Evolutionary conservation across 2,797 vertebrate genomes (phyloP).

Genomic region (Squalus acanthias): DNA sequence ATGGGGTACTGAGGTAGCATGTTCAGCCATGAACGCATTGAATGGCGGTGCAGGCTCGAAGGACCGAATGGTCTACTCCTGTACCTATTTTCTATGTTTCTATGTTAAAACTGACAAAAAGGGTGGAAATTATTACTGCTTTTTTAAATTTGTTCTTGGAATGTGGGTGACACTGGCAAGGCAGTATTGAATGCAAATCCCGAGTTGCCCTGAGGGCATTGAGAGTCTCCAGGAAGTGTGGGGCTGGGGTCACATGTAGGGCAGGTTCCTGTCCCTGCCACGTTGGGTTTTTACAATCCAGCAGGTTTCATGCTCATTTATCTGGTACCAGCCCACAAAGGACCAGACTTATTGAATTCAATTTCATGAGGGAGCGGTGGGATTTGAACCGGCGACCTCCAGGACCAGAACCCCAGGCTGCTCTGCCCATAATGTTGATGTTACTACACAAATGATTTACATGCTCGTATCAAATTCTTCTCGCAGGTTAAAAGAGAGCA

Average conservation of each 20-base stretch:
- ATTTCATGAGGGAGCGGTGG: background rate
- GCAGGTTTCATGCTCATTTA: background rate
- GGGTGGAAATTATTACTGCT: background rate
- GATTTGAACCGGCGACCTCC: background rate
- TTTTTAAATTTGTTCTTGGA: background rate
- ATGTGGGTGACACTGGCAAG: background rate
- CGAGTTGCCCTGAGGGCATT: background rate
- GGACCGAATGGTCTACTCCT: too few species aligned
- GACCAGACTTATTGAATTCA: background rate
- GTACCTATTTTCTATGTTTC: too few species aligned
- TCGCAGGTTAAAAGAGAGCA: background rate
- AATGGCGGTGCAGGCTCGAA: too few species aligned
- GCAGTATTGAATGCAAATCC: background rate
- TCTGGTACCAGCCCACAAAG: background rate
- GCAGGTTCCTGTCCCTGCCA: background rate
- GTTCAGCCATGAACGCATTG: too few species aligned
- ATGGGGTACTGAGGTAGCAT: too few species aligned
- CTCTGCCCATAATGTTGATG: background rate
- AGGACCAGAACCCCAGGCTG: background rate
- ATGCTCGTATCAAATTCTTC: background rate
- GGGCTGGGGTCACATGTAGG: background rate
- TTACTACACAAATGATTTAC: background rate
- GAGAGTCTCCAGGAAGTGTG: background rate
- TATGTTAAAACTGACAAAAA: background rate
- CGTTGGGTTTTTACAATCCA: background rate